These are phyloP conservation scores for Linnaemya vulpina DNA, from an alignment of 2,888 invertebrate species.

Conservation along the genomic window DNA sequence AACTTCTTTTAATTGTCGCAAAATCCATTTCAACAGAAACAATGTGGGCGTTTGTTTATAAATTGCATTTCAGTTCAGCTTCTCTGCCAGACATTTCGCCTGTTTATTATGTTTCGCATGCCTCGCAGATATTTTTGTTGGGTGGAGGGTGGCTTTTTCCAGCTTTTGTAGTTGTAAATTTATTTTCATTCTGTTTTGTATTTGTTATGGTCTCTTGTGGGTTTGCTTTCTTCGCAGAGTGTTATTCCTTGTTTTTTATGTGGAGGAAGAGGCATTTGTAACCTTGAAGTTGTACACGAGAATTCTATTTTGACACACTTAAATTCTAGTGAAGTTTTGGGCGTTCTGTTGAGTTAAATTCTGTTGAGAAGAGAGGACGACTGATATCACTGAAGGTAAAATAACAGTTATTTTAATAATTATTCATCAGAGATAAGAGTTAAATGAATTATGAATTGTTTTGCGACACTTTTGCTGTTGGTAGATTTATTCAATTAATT, in stretches of 20 bases:
- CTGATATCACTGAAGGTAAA: not conserved
- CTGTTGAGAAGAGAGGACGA: too few relatives aligned
- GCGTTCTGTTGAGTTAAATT: not conserved
- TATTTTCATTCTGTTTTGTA: not conserved
- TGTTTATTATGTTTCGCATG: not conserved
- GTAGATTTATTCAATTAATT: too few relatives aligned
- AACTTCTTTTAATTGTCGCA: not conserved
- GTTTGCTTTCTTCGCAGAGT: not conserved
- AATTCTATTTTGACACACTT: conserved; percentile 37
- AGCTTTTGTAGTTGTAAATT: not conserved
- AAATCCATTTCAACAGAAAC: not conserved
- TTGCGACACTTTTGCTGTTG: too few relatives aligned
- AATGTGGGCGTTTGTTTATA: conserved; percentile 50
- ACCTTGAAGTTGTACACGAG: conserved; percentile 36
- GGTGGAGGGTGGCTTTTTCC: not conserved
- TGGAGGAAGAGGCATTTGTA: not conserved
- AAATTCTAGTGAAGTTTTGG: conserved; percentile 12
- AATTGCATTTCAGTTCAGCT: conserved; percentile 3
- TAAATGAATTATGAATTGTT: too few relatives aligned
- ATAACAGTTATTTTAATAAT: too few relatives aligned
- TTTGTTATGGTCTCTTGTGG: not conserved
- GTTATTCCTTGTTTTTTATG: not conserved
- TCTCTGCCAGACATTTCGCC: not conserved
- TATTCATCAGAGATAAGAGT: too few relatives aligned
- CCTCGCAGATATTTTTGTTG: not conserved